Percentiles rank a stretch among this genome's conserved stretches.
Conservation (phyloP, 1,140 invertebrate species). For the Camponotus floridanus region DNA sequence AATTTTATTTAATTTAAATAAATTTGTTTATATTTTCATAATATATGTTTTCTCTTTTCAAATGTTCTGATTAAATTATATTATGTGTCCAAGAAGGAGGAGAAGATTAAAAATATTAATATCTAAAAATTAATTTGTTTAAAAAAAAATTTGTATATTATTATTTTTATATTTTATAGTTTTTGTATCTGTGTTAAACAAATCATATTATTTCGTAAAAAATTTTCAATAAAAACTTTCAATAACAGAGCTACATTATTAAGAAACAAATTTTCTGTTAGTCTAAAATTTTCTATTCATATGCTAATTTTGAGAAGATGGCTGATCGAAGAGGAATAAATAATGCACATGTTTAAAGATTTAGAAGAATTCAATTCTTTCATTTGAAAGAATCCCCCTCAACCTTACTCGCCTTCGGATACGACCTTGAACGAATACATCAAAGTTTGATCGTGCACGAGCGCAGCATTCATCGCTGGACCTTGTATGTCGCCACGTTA, state of each 20-base stretch:
- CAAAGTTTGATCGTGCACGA: conserved; percentile 29
- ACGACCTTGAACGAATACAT: conserved; percentile 32
- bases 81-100: too few relatives aligned
- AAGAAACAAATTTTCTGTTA: background rate
- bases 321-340: background rate
- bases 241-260: background rate
- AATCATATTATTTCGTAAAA: background rate
- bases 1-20: conserved; percentile 4
- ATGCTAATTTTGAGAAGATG: background rate
- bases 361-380: conserved; percentile 10
- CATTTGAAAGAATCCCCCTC: background rate
- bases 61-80: background rate
- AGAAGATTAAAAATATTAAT: background rate
- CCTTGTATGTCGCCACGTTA: conserved; percentile 49
- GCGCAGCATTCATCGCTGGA: conserved; percentile 23
- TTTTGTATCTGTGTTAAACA: background rate
- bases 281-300: background rate
- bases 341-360: background rate
- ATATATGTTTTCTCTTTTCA: background rate
- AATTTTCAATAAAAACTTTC: background rate
- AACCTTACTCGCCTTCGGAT: conserved; percentile 6
- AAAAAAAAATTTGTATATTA: background rate
- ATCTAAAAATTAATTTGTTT: background rate
- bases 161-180: background rate
- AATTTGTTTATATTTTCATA: background rate